These are phyloP conservation scores for Ectropis crepuscularia DNA, from an alignment of 2,888 invertebrate genomes.

Conservation along the genomic window DNA sequence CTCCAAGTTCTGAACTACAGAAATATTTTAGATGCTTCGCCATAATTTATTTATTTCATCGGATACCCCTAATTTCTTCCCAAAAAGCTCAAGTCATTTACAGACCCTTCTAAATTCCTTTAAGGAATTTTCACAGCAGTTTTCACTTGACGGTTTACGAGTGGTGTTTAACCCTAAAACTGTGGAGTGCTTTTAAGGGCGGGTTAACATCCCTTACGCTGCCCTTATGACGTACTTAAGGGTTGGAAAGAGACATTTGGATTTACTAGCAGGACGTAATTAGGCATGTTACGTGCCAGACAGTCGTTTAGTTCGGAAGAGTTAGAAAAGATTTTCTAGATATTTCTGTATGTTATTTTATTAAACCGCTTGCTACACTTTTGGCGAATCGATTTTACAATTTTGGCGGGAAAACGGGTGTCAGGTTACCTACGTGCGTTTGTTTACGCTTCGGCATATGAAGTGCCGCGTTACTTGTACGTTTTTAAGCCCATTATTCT, in stretches of 20 bases:
- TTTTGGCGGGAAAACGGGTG: too few relatives aligned
- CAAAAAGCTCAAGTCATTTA: conserved; percentile 18
- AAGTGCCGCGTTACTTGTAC: too few relatives aligned
- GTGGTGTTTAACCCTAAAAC: conserved; percentile 33
- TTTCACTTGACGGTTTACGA: conserved; percentile 30
- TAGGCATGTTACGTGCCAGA: conserved; percentile 24
- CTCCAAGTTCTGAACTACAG: neutral
- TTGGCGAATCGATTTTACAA: too few relatives aligned
- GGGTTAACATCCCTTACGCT: conserved; percentile 30
- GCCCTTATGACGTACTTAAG: conserved; percentile 38
- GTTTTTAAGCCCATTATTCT: too few relatives aligned
- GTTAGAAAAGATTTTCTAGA: neutral
- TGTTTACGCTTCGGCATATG: too few relatives aligned
- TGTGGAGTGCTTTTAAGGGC: conserved; percentile 26
- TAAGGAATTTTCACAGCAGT: conserved; percentile 31
- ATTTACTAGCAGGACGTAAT: conserved; percentile 38
- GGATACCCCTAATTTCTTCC: conserved; percentile 11
- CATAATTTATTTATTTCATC: conserved; percentile 28
- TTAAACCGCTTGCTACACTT: too few relatives aligned
- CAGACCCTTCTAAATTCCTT: conserved; percentile 26
- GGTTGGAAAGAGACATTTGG: conserved; percentile 32
- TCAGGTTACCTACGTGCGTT: too few relatives aligned
- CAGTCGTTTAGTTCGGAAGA: neutral
- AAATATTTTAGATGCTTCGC: conserved; percentile 12
- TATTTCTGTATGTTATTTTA: too few relatives aligned